phyloP scores from a whole-genome alignment of 2,888 invertebrate genomes.

The Seira musarum region DNA sequence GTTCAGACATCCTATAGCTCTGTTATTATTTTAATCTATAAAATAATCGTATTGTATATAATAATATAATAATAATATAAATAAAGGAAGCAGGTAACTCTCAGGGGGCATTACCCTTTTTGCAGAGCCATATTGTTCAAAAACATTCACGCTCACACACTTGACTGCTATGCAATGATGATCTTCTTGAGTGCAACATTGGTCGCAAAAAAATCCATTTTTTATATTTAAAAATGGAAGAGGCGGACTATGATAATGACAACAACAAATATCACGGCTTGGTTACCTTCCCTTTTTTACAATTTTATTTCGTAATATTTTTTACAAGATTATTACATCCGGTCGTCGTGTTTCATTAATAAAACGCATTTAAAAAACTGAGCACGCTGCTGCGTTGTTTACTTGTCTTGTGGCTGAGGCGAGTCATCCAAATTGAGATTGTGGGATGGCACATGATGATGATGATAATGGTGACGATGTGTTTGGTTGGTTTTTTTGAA shows the following conservation, averaged over 20 bases:
- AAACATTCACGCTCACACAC: conserved; percentile 1
- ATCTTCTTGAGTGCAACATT: background rate
- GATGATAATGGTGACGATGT: no score
- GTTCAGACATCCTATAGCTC: no score
- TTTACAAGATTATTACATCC: conserved; percentile 42
- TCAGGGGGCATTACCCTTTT: conserved; percentile 54
- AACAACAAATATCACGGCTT: conserved; percentile 20
- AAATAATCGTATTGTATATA: no score
- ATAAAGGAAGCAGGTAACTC: conserved; percentile 37
- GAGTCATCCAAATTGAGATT: background rate
- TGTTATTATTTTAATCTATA: no score
- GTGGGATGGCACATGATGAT: no score
- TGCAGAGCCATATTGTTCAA: background rate
- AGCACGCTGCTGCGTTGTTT: background rate
- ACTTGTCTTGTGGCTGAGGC: background rate
- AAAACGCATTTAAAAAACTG: background rate
- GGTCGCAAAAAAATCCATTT: conserved; percentile 26
- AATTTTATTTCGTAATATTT: conserved; percentile 27
- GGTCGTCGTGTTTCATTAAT: conserved; percentile 36
- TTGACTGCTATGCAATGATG: conserved; percentile 24
- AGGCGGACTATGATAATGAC: conserved; percentile 24
- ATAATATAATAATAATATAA: conserved; percentile 34
- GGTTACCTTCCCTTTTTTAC: conserved; percentile 44
- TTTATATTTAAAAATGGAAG: conserved; percentile 35
- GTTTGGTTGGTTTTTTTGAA: background rate